Percentiles rank a stretch among this genome's conserved stretches.
These are phyloP conservation scores for Anagrus nilaparvatae DNA, from an alignment of 1,140 invertebrate species.

Conservation along the genomic window DNA sequence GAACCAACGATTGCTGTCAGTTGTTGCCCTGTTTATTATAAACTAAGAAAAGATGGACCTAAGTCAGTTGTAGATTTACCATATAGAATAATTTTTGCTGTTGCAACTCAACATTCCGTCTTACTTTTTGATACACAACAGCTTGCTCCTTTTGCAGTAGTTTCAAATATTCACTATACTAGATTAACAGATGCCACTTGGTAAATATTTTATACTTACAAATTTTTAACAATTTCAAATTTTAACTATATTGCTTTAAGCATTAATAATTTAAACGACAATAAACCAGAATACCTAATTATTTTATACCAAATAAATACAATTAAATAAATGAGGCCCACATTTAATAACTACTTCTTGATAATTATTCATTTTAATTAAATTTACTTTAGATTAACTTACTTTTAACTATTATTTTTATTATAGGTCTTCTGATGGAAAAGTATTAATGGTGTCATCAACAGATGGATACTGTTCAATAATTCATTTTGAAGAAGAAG, in stretches of 20 bases:
- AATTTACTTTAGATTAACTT: neutral
- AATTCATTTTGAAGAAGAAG: slow-evolving; percentile 68
- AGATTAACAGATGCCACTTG: slow-evolving; percentile 85
- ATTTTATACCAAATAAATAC: no score
- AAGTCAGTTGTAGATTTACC: slow-evolving; percentile 51
- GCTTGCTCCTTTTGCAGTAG: slow-evolving; percentile 66
- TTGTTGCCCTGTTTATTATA: slow-evolving; percentile 71
- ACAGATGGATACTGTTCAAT: slow-evolving; percentile 94
- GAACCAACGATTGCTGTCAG: slow-evolving; percentile 69
- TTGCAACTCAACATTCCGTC: slow-evolving; percentile 78
- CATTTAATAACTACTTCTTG: no score
- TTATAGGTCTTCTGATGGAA: slow-evolving; percentile 69
- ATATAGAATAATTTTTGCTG: slow-evolving; percentile 81
- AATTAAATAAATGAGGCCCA: no score
- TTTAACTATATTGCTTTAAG: slow-evolving; percentile 3
- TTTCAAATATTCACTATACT: slow-evolving; percentile 90
- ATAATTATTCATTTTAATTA: neutral
- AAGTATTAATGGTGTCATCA: slow-evolving; percentile 73
- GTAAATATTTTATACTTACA: slow-evolving; percentile 44
- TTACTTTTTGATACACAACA: slow-evolving; percentile 90
- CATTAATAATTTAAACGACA: neutral
- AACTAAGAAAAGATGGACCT: slow-evolving; percentile 49
- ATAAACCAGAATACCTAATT: no score
- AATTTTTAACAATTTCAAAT: slow-evolving; percentile 9
- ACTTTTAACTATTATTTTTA: slow-evolving; percentile 8